Percentiles rank a stretch among this genome's conserved stretches.
These are phyloP conservation scores for Melolontha melolontha DNA, from an alignment of 2,888 invertebrate species.

Conservation along the genomic window DNA sequence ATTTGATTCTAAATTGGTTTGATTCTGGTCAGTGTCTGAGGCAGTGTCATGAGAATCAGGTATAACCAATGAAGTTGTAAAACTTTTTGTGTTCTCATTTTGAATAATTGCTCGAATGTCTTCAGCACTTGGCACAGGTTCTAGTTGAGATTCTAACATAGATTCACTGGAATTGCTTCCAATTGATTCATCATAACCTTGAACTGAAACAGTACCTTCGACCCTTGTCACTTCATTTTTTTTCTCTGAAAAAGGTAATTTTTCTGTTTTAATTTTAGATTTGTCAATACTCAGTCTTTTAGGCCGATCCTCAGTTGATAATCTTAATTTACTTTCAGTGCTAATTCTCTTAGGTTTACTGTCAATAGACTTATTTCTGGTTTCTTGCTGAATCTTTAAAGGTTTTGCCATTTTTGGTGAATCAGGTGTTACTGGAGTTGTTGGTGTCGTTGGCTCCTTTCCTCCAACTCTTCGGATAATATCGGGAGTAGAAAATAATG, in stretches of 20 bases:
- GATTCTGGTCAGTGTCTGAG: conserved; percentile 50
- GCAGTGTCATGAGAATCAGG: conserved; percentile 46
- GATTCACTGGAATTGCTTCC: conserved; percentile 49
- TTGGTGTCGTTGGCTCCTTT: conserved; percentile 56
- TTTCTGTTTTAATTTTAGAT: conserved; percentile 30
- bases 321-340: conserved; percentile 42
- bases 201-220: conserved; percentile 42
- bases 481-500: conserved; percentile 83
- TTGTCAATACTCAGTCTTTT: conserved; percentile 40
- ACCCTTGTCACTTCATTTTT: conserved; percentile 7
- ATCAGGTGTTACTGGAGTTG: conserved; percentile 48
- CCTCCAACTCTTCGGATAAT: conserved; percentile 76
- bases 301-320: conserved; percentile 33
- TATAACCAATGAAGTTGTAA: conserved; percentile 53
- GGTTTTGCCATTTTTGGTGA: conserved; percentile 54
- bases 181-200: conserved; percentile 43
- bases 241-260: conserved; percentile 1
- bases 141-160: conserved; percentile 45
- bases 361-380: conserved; percentile 57
- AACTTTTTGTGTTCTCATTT: conserved; percentile 60
- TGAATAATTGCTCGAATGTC: conserved; percentile 61
- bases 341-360: conserved; percentile 53
- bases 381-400: conserved; percentile 60
- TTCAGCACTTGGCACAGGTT: conserved; percentile 56
- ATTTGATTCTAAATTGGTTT: conserved; percentile 68